phyloP scores from a whole-genome alignment of 2,888 invertebrate genomes.

The Troilus luridus region DNA sequence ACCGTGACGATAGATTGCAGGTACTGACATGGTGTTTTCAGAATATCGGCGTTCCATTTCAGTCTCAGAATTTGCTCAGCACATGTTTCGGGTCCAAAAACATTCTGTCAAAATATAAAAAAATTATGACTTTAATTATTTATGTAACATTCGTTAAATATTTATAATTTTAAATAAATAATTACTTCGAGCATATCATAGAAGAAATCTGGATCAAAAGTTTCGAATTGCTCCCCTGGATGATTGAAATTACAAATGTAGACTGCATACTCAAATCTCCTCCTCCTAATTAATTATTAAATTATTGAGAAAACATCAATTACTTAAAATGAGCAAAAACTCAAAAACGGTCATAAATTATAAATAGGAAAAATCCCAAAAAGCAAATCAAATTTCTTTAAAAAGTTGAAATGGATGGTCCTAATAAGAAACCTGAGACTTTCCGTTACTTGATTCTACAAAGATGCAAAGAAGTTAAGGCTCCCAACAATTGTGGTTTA shows the following conservation, averaged over 20 bases:
- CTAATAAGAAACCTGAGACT: too few relatives aligned
- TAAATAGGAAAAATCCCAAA: too few relatives aligned
- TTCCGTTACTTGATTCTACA: too few relatives aligned
- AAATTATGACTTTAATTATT: not conserved
- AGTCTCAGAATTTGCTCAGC: not conserved
- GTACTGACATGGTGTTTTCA: slow-evolving; percentile 58
- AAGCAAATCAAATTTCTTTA: too few relatives aligned
- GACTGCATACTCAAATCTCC: slow-evolving; percentile 45
- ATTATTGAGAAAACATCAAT: not conserved
- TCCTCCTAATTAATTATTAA: slow-evolving; percentile 32
- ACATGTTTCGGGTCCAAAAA: slow-evolving; percentile 40
- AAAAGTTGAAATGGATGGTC: too few relatives aligned
- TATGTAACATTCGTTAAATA: not conserved
- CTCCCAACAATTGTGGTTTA: too few relatives aligned
- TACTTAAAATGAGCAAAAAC: not conserved
- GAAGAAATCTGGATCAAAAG: slow-evolving; percentile 39
- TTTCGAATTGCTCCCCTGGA: not conserved
- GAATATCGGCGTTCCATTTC: not conserved
- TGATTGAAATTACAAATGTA: slow-evolving; percentile 51
- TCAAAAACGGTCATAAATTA: too few relatives aligned
- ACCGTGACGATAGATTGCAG: slow-evolving; percentile 58
- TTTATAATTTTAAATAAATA: not conserved
- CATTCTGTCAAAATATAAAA: slow-evolving; percentile 35
- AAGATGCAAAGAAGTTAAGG: too few relatives aligned
- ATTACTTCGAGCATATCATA: slow-evolving; percentile 37